Evolutionary conservation across 2,888 invertebrate species (phyloP).

Genomic region (Drosophila barbarae): DNA sequence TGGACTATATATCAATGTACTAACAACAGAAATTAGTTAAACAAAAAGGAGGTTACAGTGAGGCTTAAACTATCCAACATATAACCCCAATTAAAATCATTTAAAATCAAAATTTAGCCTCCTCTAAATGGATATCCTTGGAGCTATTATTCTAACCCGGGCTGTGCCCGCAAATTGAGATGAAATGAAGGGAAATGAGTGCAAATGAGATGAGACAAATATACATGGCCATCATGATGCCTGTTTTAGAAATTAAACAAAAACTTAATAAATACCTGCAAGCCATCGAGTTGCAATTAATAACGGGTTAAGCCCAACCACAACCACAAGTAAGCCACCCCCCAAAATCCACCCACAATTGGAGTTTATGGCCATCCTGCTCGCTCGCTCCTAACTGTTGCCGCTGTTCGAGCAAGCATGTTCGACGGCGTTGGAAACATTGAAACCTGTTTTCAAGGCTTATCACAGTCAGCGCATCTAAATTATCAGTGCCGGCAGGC

Average conservation of each 20-base stretch:
- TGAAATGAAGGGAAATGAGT: conserved; percentile 53
- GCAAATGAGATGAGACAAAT: conserved; percentile 47
- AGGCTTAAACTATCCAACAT: not conserved
- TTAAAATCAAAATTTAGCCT: not conserved
- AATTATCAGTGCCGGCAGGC: conserved; percentile 71
- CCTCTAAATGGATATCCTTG: not conserved
- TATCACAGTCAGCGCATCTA: conserved; percentile 66
- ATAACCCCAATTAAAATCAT: not conserved
- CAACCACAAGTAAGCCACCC: conserved; percentile 1
- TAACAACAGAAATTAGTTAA: not conserved
- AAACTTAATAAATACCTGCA: conserved; percentile 70
- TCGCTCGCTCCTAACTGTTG: conserved; percentile 50
- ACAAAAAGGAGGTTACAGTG: not conserved
- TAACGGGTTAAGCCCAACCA: conserved; percentile 52
- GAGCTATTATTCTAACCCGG: not conserved
- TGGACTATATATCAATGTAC: not conserved
- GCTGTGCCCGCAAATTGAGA: conserved; percentile 44
- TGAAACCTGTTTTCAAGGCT: conserved; percentile 68
- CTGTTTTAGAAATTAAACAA: conserved; percentile 70
- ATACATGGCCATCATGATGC: conserved; percentile 33
- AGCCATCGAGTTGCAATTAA: conserved; percentile 70
- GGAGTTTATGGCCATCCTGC: conserved; percentile 2
- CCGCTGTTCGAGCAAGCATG: conserved; percentile 48
- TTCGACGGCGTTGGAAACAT: conserved; percentile 49
- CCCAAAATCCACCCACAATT: conserved; percentile 23